phyloP scores from a whole-genome alignment of 1,140 invertebrate genomes.

The Pachyrhynchus sulphureomaculatus region DNA sequence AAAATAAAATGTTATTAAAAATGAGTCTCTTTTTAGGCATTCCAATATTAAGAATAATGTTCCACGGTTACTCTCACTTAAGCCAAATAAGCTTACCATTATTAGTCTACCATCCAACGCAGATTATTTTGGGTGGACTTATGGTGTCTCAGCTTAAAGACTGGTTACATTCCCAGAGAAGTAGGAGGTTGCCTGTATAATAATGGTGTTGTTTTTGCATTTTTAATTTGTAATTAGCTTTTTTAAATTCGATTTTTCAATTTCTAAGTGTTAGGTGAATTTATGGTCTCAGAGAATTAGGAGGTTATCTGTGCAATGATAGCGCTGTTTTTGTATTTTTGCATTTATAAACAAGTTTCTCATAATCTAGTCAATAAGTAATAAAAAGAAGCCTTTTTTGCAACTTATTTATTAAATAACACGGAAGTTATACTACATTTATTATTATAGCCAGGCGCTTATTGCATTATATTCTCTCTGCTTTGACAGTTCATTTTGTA shows the following conservation, averaged over 20 bases:
- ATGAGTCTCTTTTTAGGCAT: conserved; percentile 53
- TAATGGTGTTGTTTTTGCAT: not conserved
- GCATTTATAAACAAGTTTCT: not conserved
- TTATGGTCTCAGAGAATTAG: not conserved
- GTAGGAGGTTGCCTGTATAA: conserved; percentile 31
- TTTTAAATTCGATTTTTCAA: not conserved
- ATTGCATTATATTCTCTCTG: too few relatives aligned
- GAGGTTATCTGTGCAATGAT: not conserved
- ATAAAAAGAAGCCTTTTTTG: too few relatives aligned
- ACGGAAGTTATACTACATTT: too few relatives aligned
- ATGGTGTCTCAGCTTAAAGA: conserved; percentile 54
- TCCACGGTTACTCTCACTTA: conserved; percentile 57
- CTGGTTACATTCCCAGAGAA: conserved; percentile 48
- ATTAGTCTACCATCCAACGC: conserved; percentile 61
- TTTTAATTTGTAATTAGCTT: not conserved
- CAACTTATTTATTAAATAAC: too few relatives aligned
- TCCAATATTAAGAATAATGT: conserved; percentile 61
- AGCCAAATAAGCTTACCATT: conserved; percentile 60
- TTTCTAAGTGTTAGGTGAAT: too few relatives aligned
- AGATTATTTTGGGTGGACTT: conserved; percentile 59
- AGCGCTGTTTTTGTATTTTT: not conserved
- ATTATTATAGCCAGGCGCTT: too few relatives aligned
- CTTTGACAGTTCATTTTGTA: too few relatives aligned
- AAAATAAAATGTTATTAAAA: not conserved
- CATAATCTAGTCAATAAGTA: too few relatives aligned